Conservation (phyloP, 2,888 invertebrate species). For the Aspidiotus destructor region DNA sequence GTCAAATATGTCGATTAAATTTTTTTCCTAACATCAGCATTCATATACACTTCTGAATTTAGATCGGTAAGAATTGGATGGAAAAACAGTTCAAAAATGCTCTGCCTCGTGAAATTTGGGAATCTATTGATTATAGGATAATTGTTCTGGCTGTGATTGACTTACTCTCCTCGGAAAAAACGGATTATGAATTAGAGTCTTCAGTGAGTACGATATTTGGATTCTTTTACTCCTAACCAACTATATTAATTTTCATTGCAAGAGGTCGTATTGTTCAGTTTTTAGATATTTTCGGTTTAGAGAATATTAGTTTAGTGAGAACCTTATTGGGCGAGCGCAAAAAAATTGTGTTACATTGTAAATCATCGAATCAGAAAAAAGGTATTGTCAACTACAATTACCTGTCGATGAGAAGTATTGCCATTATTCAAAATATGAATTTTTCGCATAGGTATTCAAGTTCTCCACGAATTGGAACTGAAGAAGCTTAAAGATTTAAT, state of each 20-base stretch:
- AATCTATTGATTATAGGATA: constrained; percentile 14
- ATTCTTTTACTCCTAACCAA: no score
- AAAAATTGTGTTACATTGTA: constrained; percentile 42
- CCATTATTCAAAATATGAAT: background rate
- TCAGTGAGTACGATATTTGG: background rate
- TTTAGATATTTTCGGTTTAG: constrained; percentile 7
- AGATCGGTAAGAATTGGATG: constrained; percentile 27
- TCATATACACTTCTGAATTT: background rate
- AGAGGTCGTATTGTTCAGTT: constrained; percentile 16
- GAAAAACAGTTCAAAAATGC: constrained; percentile 22
- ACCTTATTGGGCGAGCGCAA: constrained; percentile 55
- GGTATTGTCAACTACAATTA: background rate
- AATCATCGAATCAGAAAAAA: constrained; percentile 15
- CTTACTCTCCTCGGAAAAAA: background rate
- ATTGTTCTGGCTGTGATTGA: constrained; percentile 17
- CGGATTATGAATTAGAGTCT: constrained; percentile 6
- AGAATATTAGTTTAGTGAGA: constrained; percentile 48
- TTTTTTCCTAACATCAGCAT: no score
- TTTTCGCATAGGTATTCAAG: constrained; percentile 4
- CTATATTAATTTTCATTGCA: no score
- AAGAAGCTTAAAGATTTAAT: constrained; percentile 7
- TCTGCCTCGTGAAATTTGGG: constrained; percentile 3
- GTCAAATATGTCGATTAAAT: no score
- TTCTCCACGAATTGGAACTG: background rate
- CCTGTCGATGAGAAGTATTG: no score